Base-by-base conservation (phyloP, 2,888 invertebrate species). In the Urechis unicinctus region DNA sequence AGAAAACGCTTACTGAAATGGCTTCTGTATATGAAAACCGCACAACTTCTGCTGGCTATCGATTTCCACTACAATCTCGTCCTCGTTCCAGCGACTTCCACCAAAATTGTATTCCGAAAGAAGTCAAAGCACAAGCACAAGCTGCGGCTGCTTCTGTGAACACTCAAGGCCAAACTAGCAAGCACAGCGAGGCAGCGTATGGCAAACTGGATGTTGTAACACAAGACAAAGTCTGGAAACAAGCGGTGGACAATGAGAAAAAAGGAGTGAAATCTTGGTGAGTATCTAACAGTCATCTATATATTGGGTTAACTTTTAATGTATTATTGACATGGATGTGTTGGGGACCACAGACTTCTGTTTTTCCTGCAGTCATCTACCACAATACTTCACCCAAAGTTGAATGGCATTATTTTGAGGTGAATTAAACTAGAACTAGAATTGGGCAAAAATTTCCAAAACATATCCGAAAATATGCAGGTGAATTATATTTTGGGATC, bases 191-290 rank as follows among this genome's bases (percentile, higher is more conserved):
- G 44, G 66, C 61, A 0, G 70, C 72, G 29, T 64, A 53, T 60
- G 54, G 57, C 53, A 66, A 67, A 29, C 70, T 68, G 53, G 70
- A 74, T 55, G 57, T 55, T 13, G 71, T 74, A 22, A 66, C 70
- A 1, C 68, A 69, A 47, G 71, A 73, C 56, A 66, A 62, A 26
- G 66, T 74, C 51, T 73, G 73, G 73, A 72, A 69, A 56, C 68
- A 73, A 59, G 63, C 60, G 17, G 70, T 73, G 9, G 59, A 59
- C 31, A 58, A 60, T 0, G 74, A 74, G 57, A 59, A 61, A 50
- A 54, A 64, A 26, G 71, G 71, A 45, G 62, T 65, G 6, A 68
- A 72, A 63, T 66, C 68, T 50, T 74, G 74, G 74, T 73, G 52
- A 60, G 65, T 59, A 17, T 30, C 6, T 48, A 13, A 13, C 6